These are phyloP conservation scores for Eurois occulta DNA, from an alignment of 2,888 invertebrate genomes.

Conservation along the genomic window DNA sequence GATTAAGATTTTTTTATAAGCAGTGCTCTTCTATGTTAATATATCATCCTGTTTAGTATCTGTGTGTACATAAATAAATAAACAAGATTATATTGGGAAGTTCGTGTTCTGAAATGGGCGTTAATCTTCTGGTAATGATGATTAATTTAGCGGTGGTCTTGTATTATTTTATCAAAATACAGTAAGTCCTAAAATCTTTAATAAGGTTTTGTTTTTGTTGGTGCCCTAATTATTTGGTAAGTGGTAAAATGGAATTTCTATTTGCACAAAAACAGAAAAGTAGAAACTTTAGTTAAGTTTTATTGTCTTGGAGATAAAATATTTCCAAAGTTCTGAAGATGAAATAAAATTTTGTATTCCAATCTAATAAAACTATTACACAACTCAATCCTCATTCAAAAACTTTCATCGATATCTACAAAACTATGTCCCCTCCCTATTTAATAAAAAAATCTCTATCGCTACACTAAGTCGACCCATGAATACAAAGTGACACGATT, in stretches of 20 bases:
- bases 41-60: no score
- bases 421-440: conserved; percentile 57
- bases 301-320: not conserved
- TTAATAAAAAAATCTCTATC: conserved; percentile 67
- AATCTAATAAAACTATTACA: not conserved
- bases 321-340: not conserved
- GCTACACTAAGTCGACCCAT: conserved; percentile 64
- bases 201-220: not conserved
- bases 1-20: no score
- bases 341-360: not conserved
- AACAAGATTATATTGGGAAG: no score
- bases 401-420: conserved; percentile 48
- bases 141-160: not conserved
- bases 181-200: not conserved
- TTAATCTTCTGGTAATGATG: not conserved
- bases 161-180: not conserved
- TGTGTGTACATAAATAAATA: no score
- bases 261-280: not conserved
- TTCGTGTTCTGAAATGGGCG: not conserved
- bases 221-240: not conserved
- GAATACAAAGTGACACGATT: conserved; percentile 73
- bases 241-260: not conserved
- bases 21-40: no score
- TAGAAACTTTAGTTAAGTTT: not conserved
- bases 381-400: not conserved